phyloP scores from a whole-genome alignment of 2,113 vertebrate genomes.

The Ammodytes marinus region DNA sequence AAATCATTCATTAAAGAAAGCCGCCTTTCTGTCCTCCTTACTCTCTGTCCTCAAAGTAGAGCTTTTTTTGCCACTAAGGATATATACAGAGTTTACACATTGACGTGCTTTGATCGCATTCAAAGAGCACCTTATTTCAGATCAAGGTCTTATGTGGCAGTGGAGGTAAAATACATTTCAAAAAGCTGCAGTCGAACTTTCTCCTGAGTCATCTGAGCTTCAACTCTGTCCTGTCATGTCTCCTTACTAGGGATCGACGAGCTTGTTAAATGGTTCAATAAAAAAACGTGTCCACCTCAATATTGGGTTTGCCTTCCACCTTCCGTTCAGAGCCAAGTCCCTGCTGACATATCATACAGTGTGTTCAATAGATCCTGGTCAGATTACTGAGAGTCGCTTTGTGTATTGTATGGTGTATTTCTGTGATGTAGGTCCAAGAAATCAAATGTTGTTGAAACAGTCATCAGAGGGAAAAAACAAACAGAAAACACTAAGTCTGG shows the following conservation, averaged over 20 bases:
- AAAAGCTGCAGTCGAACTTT: slow-evolving; percentile 24
- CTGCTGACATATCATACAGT: background rate
- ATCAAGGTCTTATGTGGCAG: slow-evolving; percentile 36
- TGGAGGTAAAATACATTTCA: slow-evolving; percentile 43
- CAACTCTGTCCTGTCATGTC: background rate
- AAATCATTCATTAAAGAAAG: slow-evolving; percentile 22
- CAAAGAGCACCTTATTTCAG: slow-evolving; percentile 37
- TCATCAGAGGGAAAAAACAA: background rate
- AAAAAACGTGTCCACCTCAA: slow-evolving; percentile 13
- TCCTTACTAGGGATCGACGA: slow-evolving; percentile 11
- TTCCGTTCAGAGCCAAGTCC: slow-evolving; percentile 2
- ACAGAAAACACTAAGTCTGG: background rate
- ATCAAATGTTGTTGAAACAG: background rate
- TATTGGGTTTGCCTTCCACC: background rate
- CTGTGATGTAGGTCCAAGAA: slow-evolving; percentile 2
- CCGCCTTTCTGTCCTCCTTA: background rate
- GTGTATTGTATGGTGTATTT: slow-evolving; percentile 27
- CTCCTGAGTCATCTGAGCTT: slow-evolving; percentile 2
- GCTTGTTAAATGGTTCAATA: slow-evolving; percentile 2
- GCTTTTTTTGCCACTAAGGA: slow-evolving; percentile 32
- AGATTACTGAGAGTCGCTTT: background rate
- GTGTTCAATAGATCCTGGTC: background rate
- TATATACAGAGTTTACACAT: slow-evolving; percentile 46
- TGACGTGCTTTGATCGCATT: slow-evolving; percentile 55
- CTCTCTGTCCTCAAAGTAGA: slow-evolving; percentile 51